Base-by-base conservation (phyloP, 2,888 invertebrate genomes). In the Erebia aethiops region DNA sequence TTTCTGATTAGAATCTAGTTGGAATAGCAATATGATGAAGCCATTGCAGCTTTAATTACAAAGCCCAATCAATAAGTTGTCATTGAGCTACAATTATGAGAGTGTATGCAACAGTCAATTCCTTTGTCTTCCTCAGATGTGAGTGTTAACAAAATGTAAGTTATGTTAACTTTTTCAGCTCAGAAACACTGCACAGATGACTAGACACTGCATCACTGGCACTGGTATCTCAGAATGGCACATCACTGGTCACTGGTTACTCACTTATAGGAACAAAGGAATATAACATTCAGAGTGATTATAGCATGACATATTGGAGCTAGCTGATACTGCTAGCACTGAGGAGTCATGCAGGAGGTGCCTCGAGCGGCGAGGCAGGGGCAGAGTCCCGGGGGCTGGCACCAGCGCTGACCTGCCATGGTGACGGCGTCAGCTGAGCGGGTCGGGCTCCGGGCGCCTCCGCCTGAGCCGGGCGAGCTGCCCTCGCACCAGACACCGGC, bases 341-440 rank as follows among this genome's bases (percentile, higher is more conserved):
- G 8, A 3, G 21, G 21, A 7, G 49, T 14, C 18, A n/a, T 11
- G 14, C 8, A 4, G 16, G 21, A 49, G 56, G 51, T 49, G 57
- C 14, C 41, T 67, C 57, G 67, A 52, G 41, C 63, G 52, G 21
- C 64, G 54, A 54, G 64, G 49, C 68, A 57, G 70, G 58, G 74
- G 74, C 79, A 76, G 78, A 77, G 78, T 77, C 77, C 75, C 77
- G 70, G 80, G 74, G 77, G 62, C 43, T 77, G 78, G 77, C 81
- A 81, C 83, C 82, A 82, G 81, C 85, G 84, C 87, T 83, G 88
- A 88, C 86, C 87, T 85, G 83, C 83, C 86, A 80, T 81, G 77
- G 80, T 46, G 84, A 86, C 83, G 84, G 83, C 85, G 85, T 85
- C 87, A 81, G 77, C 75, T 74, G 78, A 70, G 72, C 72, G 75